Base-by-base conservation (phyloP, 2,888 invertebrate species). In the Folsomia manolachei region DNA sequence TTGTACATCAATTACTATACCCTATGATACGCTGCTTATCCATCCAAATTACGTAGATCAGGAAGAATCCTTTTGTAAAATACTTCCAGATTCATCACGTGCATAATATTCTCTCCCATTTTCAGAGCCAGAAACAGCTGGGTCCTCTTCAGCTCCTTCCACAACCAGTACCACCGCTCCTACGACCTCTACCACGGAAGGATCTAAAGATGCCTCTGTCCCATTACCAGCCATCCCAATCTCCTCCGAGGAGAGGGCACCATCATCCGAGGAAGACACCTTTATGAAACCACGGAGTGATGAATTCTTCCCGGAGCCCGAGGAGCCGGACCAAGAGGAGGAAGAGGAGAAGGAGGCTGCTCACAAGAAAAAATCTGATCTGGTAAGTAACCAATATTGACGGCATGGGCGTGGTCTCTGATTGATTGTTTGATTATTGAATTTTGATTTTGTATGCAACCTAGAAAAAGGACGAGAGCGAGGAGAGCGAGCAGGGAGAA, bases 251-350 rank as follows among this genome's bases (percentile, higher is more conserved):
- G 75, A 77, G 1, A 70, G 71, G 4, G 75, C 75, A 56, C 52
- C 53, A 21, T 78, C 78, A 0, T 78, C 78, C 1, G 80, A 80
- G 62, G 78, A 78, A 66, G 78, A 74, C 64, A 66, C 66, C 1
- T 71, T 79, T 27, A 74, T 75, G 75, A 75, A 78, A 60, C 75
- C 78, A 11, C 72, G 79, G 26, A 79, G 79, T 66, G 80, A 80
- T 14, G 80, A 80, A 56, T 78, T 77, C 25, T 75, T 77, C 71
- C 74, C 75, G 1, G 79, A 79, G 11, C 72, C 72, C 1, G 77
- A 78, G 62, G 79, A 78, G 60, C 74, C 75, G 1, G 79, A 79
- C 11, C 72, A 71, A 0, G 77, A 78, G 62, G 75, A 75, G n/a
- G 78, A 78, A 69, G 71, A 72, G 19, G 75, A 71, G 27, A 65